Base-by-base conservation (phyloP, 2,888 invertebrate species). In the Aphodius sticticus region DNA sequence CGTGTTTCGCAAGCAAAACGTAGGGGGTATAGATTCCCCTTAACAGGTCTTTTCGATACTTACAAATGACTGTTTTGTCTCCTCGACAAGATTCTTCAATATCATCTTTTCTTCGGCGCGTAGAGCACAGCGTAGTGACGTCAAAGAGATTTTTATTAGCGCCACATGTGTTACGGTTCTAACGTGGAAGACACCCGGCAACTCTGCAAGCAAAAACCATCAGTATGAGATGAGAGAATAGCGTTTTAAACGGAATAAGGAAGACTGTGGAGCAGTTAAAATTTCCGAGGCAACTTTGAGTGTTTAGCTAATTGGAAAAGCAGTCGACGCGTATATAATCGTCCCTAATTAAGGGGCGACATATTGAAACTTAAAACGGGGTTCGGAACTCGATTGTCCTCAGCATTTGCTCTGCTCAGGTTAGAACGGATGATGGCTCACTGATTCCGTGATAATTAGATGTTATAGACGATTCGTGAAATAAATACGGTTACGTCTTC, bases 121-220 rank as follows among this genome's bases (percentile, higher is more conserved):
- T 16, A 84, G 72, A 0, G 81, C 80, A 16, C 77, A 80, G 69
- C 81, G 81, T 9, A 84, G 77, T 69, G 77, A 79, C 3, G 71
- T 70, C 16, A 80, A 80, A 1, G 82, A 76, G 69, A 84, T 82
- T 74, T 81, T 83, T 69, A 84, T 78, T 35, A 84, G 72, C 15
- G 81, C 82, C 7, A 82, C 83, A 70, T 84, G 83, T 2, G 84
- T 84, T 69, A 84, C 80, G 6, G 83, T 83, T 74, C 83, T 78
- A 37, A 84, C 83, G 76, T 82, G 81, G 69, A 83, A 79, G 16
- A 84, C 81, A n/a, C 80, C 82, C 16, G 84, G 84, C 70, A 81
- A 77, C 70, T 81, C 83, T 84, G 80, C 1, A 53, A 53, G 53
- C 53, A 26, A 26, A 26, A 26, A 26, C 26, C 26, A 26, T 1